Evolutionary conservation across 2,888 invertebrate genomes (phyloP).

Genomic region (Trichogramma evanescens): DNA sequence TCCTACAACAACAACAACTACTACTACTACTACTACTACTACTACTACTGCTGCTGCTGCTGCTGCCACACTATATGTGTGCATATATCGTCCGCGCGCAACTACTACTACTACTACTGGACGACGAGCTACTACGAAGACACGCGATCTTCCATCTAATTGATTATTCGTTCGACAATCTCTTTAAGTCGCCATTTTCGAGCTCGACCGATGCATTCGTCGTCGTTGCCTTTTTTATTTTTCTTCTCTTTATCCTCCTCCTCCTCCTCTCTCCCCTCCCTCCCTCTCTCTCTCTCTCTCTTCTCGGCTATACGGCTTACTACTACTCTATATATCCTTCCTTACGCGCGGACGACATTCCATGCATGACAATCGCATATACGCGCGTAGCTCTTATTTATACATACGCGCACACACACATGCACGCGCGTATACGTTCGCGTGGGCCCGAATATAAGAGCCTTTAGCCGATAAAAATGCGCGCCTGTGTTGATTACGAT

Average conservation of each 20-base stretch:
- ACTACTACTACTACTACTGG: too few relatives aligned
- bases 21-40: not conserved
- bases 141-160: constrained; percentile 23
- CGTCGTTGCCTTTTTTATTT: too few relatives aligned
- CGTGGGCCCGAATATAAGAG: constrained; percentile 1
- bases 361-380: constrained; percentile 7
- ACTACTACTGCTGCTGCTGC: too few relatives aligned
- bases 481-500: constrained; percentile 8
- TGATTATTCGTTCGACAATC: constrained; percentile 23
- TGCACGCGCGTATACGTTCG: not conserved
- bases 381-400: too few relatives aligned
- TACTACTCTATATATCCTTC: not conserved
- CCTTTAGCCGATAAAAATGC: constrained; percentile 1
- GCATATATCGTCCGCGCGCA: too few relatives aligned
- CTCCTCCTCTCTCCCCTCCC: not conserved
- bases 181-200: constrained; percentile 21
- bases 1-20: not conserved
- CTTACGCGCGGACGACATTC: constrained; percentile 2
- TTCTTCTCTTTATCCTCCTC: not conserved
- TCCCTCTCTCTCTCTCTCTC: not conserved
- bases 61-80: too few relatives aligned
- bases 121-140: not conserved
- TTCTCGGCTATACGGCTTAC: not conserved
- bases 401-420: too few relatives aligned
- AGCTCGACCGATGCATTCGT: too few relatives aligned